Evolutionary conservation across 2,888 invertebrate genomes (phyloP), one percentile per base, ranked within the genome.

Genomic region (Cheilosia soror): DNA sequence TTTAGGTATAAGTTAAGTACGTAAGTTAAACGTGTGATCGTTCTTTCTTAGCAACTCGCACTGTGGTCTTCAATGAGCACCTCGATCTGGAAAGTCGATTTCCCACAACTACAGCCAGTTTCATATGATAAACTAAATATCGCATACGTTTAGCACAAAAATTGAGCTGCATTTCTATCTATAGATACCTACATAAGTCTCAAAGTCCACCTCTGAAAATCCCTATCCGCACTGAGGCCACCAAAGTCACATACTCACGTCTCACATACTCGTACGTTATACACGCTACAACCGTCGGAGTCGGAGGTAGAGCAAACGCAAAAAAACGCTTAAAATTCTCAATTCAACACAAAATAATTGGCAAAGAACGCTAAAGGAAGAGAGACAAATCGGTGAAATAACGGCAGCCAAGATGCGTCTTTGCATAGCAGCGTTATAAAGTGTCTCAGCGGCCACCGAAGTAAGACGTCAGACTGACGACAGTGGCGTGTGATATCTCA

Each of bases 361-460:
- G 83, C 79, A 84, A 79, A 63, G 72, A 77, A 72, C 66, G 44
- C 13, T 57, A 31, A 55, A 69, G 53, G 71, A 47, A 29, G 55
- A 58, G 73, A 62, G 53, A 68, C 72, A 82, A 87, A 87, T 87
- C 82, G 82, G 78, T 76, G 65, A 79, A 87, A 78, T 87, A 87
- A 87, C 87, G 87, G 87, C 71, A 86, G 69, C 60, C 27, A 73
- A 85, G 78, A 86, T 82, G 85, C 73, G 69, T 62, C 71, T 87
- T 40, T 85, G 76, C 80, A 85, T 68, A 69, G 73, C n/a, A 69
- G 83, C 79, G 44, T 79, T 79, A 73, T 75, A 76, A 60, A 71
- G 49, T 72, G 55, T 77, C 62, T 51, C 55, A 77, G 49, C 44
- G 81, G 71, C 5, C 31, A 25, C 20, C 69, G 42, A 75, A 78